Evolutionary conservation across 2,113 vertebrate genomes (phyloP).

Genomic region (Ailurus styani): DNA sequence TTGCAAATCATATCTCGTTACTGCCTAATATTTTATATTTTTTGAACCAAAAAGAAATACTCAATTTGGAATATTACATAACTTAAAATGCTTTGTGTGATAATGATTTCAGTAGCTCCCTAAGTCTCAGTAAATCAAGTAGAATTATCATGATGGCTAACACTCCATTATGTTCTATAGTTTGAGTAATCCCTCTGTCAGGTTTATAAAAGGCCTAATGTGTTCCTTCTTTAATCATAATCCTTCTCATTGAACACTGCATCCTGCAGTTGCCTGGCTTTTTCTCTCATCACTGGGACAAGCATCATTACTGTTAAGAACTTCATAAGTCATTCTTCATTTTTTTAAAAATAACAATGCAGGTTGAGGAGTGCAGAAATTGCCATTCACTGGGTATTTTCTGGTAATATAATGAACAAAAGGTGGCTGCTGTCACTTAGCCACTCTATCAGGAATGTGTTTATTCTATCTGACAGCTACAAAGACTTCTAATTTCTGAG

Average conservation of each 20-base stretch:
- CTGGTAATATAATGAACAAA: slow-evolving; percentile 65
- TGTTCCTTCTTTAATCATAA: slow-evolving; percentile 22
- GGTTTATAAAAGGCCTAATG: slow-evolving; percentile 38
- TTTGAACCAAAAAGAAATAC: not conserved
- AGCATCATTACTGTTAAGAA: slow-evolving; percentile 53
- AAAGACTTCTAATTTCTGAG: slow-evolving; percentile 66
- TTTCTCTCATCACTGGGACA: slow-evolving; percentile 13
- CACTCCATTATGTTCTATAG: slow-evolving; percentile 31
- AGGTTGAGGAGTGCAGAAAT: slow-evolving; percentile 12
- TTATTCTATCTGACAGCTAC: slow-evolving; percentile 58
- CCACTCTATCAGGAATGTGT: slow-evolving; percentile 39
- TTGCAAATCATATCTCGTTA: not conserved
- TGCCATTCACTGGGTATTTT: slow-evolving; percentile 36
- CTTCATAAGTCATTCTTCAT: slow-evolving; percentile 27
- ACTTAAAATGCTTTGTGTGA: not conserved
- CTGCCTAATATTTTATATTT: not conserved
- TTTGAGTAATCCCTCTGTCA: slow-evolving; percentile 12
- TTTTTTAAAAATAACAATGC: not conserved
- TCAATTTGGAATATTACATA: not conserved
- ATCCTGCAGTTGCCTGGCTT: slow-evolving; percentile 46
- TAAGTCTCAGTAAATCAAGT: not conserved
- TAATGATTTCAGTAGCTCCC: not conserved
- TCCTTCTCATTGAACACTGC: slow-evolving; percentile 30
- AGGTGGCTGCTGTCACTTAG: slow-evolving; percentile 36
- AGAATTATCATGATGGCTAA: not conserved